Base-by-base conservation (phyloP, 2,113 vertebrate genomes). In the Drymodes brunneopygia region DNA sequence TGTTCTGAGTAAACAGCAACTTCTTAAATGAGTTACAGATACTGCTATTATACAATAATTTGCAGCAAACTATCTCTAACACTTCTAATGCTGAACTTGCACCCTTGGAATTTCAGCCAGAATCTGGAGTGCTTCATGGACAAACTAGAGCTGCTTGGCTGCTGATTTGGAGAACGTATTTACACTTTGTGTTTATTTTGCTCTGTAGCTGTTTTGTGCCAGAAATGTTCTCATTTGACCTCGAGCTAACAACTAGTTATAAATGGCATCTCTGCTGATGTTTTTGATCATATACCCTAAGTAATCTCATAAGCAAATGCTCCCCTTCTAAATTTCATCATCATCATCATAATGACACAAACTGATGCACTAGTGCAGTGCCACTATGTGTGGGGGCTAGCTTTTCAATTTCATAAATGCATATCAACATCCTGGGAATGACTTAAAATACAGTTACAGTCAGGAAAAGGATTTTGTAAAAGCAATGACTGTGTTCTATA, bases 331-430 rank as follows among this genome's bases (percentile, higher is more conserved):
- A 73, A 90, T 73, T 87, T 74, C 72, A 62, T 82, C 74, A 19
- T 54, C 14, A 36, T 66, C 14, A 36, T 23, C 9, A 31, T 53
- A 35, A 88, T 31, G 71, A 53, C 72, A 86, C 35, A 78, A 91
- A 60, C 22, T 10, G 48, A 74, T 64, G 89, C n/a, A 17, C 40
- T 15, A 20, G 40, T 45, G 57, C 83, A 27, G 25, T 40, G 51
- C 48, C 6, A 0, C 61, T 69, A 3, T 24, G 22, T 36, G 44
- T 36, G 51, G 38, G 71, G 56, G 7, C 60, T 47, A 33, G 48
- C 24, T 86, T 94, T 96, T 95, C 93, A 92, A 61, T 88, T 90
- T 90, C 88, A 64, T 92, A 92, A 96, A 86, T 81, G 88, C 40
- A 18, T 35, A 58, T 61, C 79, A 64, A 13, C 90, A 81, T 95